Conservation (phyloP, 2,113 vertebrate genomes). For the Colistium nudipinnis region DNA sequence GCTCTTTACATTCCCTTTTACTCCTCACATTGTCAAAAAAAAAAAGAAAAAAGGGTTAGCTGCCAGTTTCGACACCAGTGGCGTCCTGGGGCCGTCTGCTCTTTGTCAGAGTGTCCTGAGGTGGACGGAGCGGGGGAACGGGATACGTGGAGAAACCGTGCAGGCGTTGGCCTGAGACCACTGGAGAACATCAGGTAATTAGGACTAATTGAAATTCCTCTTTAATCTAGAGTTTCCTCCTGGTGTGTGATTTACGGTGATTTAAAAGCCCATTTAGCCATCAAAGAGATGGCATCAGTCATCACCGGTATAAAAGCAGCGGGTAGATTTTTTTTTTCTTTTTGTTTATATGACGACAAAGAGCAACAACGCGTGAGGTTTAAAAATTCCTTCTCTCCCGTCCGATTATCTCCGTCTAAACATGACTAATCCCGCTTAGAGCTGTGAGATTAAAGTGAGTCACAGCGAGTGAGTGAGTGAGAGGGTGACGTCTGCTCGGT, state of each 20-base stretch:
- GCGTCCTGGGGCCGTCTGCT: constrained; percentile 38
- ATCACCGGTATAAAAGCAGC: constrained; percentile 2
- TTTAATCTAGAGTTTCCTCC: constrained; percentile 62
- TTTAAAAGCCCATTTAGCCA: constrained; percentile 43
- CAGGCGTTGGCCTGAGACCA: not conserved
- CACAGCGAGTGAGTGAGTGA: not conserved
- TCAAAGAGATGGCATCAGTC: constrained; percentile 29
- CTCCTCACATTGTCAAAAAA: no score
- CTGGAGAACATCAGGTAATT: constrained; percentile 61
- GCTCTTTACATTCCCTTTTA: constrained; percentile 2
- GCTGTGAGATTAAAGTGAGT: not conserved
- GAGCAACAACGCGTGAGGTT: not conserved
- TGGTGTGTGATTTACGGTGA: constrained; percentile 21
- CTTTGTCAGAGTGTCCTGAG: constrained; percentile 44
- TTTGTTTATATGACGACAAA: constrained; percentile 8
- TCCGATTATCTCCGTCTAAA: not conserved
- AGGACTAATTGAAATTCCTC: constrained; percentile 63
- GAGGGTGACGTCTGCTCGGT: not conserved
- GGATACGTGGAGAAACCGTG: not conserved
- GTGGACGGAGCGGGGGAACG: constrained; percentile 16
- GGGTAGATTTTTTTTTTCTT: not conserved
- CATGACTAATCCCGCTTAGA: no score
- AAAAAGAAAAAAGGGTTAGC: no score
- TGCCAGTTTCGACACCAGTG: constrained; percentile 17
- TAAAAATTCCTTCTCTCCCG: not conserved